Conservation (phyloP, 2,113 vertebrate species). For the Chaenocephalus aceratus region DNA sequence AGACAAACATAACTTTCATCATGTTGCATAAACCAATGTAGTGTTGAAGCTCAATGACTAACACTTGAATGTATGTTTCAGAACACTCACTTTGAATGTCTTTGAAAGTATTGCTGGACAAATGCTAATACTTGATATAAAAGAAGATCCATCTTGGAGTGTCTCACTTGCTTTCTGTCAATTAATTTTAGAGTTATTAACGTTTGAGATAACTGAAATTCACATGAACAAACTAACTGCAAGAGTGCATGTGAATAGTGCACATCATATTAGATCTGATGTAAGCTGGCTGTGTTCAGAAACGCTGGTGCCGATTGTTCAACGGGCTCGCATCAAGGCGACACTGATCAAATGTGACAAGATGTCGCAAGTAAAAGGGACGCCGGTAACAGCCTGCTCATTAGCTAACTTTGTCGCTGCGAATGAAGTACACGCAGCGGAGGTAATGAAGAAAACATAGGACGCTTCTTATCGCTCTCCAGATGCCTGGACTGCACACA, state of each 20-base stretch:
- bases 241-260: not conserved
- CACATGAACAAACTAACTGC: not conserved
- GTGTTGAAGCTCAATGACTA: constrained; percentile 12
- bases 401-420: constrained; percentile 64
- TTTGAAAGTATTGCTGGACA: constrained; percentile 2
- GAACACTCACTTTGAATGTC: not conserved
- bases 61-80: constrained; percentile 11
- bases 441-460: constrained; percentile 72
- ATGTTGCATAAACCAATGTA: not conserved
- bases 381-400: constrained; percentile 65
- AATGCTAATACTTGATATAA: constrained; percentile 39
- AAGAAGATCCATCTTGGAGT: constrained; percentile 9
- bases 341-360: constrained; percentile 70
- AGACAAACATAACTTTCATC: not conserved
- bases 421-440: constrained; percentile 56
- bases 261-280: not conserved
- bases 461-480: constrained; percentile 52
- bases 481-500: constrained; percentile 42
- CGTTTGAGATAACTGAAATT: constrained; percentile 12
- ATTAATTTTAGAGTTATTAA: not conserved
- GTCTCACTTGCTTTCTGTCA: constrained; percentile 7
- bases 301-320: constrained; percentile 45
- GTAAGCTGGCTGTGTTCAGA: constrained; percentile 17
- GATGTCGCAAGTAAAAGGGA: constrained; percentile 55
- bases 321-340: constrained; percentile 40